Percentiles rank a stretch among this genome's conserved stretches.
phyloP scores from a whole-genome alignment of 1,140 invertebrate species.

The Eulimnadia texana region DNA sequence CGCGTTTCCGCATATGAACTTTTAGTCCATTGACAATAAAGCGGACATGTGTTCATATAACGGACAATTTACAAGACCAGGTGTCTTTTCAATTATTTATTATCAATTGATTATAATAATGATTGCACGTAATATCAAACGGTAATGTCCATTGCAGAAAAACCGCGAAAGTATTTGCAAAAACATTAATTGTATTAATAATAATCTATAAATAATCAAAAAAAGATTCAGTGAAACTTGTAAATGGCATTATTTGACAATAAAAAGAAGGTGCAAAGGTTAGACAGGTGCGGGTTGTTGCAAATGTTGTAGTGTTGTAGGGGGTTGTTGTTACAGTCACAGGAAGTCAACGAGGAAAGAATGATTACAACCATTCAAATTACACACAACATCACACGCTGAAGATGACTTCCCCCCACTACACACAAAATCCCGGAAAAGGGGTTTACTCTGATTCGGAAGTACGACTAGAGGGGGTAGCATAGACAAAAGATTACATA shows the following conservation, averaged over 20 bases:
- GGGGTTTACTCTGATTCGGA: too few relatives aligned
- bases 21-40: not conserved
- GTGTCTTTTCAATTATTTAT: not conserved
- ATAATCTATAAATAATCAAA: not conserved
- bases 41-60: not conserved
- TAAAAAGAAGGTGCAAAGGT: not conserved
- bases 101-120: not conserved
- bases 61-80: not conserved
- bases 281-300: not conserved
- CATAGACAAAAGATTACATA: not conserved
- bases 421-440: too few relatives aligned
- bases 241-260: too few relatives aligned
- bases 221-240: not conserved
- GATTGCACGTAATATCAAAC: not conserved
- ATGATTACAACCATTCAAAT: not conserved
- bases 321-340: not conserved
- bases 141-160: too few relatives aligned
- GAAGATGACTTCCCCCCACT: not conserved
- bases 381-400: not conserved
- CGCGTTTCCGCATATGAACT: not conserved
- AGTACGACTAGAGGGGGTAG: too few relatives aligned
- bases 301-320: not conserved
- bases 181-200: not conserved
- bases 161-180: not conserved
- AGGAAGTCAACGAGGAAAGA: not conserved